phyloP scores from a whole-genome alignment of 92 coral and sea anemone genomes.

The Anthopleura xanthogrammica region DNA sequence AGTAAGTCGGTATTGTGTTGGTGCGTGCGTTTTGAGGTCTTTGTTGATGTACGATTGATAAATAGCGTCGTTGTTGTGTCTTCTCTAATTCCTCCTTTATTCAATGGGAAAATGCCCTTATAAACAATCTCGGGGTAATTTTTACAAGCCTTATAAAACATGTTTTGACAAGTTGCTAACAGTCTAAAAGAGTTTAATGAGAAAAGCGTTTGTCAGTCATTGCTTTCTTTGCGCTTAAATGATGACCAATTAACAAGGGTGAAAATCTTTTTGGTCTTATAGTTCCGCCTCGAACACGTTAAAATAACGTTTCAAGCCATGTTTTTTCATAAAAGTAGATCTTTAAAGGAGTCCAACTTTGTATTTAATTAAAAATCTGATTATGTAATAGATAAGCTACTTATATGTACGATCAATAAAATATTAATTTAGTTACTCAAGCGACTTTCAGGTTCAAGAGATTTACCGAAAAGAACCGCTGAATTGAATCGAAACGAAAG shows the following conservation, averaged over 20 bases:
- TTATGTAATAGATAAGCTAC: neutral
- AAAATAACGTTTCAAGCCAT: neutral
- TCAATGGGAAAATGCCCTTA: neutral
- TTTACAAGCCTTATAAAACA: slow-evolving; percentile 4
- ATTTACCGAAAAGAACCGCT: no score
- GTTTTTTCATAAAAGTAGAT: neutral
- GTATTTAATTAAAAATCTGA: neutral
- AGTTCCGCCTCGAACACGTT: neutral
- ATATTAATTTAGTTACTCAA: no score
- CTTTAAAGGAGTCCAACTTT: no score
- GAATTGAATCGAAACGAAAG: no score
- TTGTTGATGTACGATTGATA: neutral
- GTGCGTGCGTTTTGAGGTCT: neutral
- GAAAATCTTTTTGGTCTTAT: neutral
- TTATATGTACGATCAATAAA: neutral
- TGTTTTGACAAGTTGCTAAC: slow-evolving; percentile 7
- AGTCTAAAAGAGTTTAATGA: neutral
- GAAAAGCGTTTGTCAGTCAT: neutral
- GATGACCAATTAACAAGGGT: neutral
- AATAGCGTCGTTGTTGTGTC: slow-evolving; percentile 2
- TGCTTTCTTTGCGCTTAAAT: neutral
- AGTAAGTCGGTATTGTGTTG: neutral
- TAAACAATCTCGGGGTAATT: neutral
- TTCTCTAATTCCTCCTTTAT: neutral
- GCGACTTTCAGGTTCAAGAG: no score